These are phyloP conservation scores for Heliconius eleuchia DNA, from an alignment of 1,140 invertebrate genomes.

Conservation along the genomic window DNA sequence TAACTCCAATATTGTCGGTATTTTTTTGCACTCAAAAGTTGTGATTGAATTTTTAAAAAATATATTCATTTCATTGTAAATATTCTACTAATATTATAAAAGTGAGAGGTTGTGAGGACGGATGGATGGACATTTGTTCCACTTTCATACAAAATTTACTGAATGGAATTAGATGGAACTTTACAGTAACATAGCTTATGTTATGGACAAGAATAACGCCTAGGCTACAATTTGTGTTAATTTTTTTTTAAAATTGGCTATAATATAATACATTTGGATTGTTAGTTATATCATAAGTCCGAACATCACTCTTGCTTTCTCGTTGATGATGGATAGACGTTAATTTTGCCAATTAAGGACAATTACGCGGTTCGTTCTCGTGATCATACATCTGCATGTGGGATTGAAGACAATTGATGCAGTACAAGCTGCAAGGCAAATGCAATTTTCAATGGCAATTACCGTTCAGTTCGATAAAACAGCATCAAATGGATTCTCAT, in stretches of 20 bases:
- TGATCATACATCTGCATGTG: conserved; percentile 43
- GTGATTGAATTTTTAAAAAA: neutral
- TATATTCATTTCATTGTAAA: too few relatives aligned
- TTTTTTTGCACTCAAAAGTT: neutral
- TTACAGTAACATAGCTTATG: too few relatives aligned
- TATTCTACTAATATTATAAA: too few relatives aligned
- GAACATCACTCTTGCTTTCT: conserved; percentile 34
- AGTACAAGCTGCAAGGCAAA: conserved; percentile 58
- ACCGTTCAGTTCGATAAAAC: conserved; percentile 30
- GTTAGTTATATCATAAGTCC: neutral
- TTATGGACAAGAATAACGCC: too few relatives aligned
- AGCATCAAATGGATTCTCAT: conserved; percentile 36
- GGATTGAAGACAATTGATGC: conserved; percentile 56
- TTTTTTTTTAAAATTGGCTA: neutral
- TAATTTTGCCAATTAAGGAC: conserved; percentile 72
- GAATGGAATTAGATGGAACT: too few relatives aligned
- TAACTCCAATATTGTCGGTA: neutral
- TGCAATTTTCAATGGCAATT: conserved; percentile 73
- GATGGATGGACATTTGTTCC: too few relatives aligned
- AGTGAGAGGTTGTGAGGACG: too few relatives aligned
- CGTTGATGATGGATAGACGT: conserved; percentile 16
- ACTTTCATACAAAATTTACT: too few relatives aligned
- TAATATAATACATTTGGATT: neutral
- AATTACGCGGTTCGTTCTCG: conserved; percentile 61
- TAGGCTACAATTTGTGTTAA: too few relatives aligned